Conservation (phyloP, 2,113 vertebrate genomes). For the Spea bombifrons region DNA sequence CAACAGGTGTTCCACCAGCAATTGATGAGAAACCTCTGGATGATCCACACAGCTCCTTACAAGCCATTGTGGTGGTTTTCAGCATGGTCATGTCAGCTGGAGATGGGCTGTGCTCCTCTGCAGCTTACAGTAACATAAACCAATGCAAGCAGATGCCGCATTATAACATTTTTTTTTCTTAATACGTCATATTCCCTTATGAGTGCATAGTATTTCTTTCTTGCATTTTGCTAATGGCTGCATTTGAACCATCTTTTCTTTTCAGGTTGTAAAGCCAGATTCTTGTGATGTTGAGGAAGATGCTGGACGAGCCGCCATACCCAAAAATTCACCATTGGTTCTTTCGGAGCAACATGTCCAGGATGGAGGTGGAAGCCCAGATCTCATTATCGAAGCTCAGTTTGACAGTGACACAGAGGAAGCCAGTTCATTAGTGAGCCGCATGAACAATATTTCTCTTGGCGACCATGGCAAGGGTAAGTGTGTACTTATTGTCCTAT, state of each 20-base stretch:
- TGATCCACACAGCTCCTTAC: too few species aligned
- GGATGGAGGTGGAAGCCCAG: constrained; percentile 54
- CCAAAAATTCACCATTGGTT: constrained; percentile 40
- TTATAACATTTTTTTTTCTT: too few species aligned
- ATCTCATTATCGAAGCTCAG: constrained; percentile 73
- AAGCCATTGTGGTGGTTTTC: too few species aligned
- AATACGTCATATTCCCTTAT: too few species aligned
- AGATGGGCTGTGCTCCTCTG: too few species aligned
- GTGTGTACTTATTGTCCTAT: constrained; percentile 38
- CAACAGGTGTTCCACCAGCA: too few species aligned
- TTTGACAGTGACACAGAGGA: constrained; percentile 65
- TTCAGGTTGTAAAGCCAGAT: constrained; percentile 80
- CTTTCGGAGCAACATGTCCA: constrained; percentile 38
- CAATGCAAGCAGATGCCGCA: too few species aligned
- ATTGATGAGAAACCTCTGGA: too few species aligned
- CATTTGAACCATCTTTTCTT: neutral
- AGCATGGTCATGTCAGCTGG: too few species aligned
- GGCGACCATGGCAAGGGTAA: constrained; percentile 59
- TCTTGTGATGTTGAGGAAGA: constrained; percentile 67
- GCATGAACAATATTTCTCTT: constrained; percentile 56
- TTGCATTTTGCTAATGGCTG: too few species aligned
- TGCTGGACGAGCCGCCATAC: constrained; percentile 57
- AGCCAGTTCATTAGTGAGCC: constrained; percentile 52
- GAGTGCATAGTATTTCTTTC: too few species aligned
- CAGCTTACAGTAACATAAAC: too few species aligned